Evolutionary conservation across 2,113 vertebrate genomes (phyloP), one percentile per base, ranked within the genome.

Genomic region (Rhinoptilus africanus): DNA sequence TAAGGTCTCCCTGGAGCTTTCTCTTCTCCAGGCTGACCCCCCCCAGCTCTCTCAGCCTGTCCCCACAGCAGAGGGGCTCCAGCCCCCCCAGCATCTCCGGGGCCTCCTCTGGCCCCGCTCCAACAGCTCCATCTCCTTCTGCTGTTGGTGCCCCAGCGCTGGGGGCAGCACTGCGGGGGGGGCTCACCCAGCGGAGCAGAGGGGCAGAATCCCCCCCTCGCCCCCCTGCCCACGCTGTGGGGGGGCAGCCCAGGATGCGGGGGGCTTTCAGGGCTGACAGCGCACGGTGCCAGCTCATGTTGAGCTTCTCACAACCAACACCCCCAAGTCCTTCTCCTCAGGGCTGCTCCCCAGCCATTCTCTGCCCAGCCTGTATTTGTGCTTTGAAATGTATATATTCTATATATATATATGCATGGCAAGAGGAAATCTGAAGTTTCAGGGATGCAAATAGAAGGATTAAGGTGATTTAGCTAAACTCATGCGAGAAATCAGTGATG

Each of bases 401-500:
- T 24, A 8, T 18, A 22, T 12, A 3, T 8, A 26, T 2, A 14
- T 6, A 23, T 2, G 8, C 24, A 13, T 2, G 34, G 50, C 34
- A 51, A 28, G 59, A 56, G 48, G 48, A 68, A 41, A 86, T 2
- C 2, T 5, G 4, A 4, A 45, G 0, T 59, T 59, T 57, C 50
- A 48, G 75, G 27, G 27, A 14, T 19, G 48, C 43, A 17, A 35
- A 73, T 1, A 30, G 43, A 22, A n/a, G 32, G 37, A 15, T 23
- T 30, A 17, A 51, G 19, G 41, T 20, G 63, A 51, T 74, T 48
- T 23, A 26, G 16, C 27, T 21, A 34, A 80, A 48, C 22, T 26
- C 13, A 0, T 1, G 12, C 23, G n/a, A 43, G 32, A 28, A 35
- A 54, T 19, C 32, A 9, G 12, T 2, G 32, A 39, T 2, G 1